Evolutionary conservation across 1,140 invertebrate genomes (phyloP), one percentile per base, ranked within the genome.

Genomic region (Drosophila nasuta): DNA sequence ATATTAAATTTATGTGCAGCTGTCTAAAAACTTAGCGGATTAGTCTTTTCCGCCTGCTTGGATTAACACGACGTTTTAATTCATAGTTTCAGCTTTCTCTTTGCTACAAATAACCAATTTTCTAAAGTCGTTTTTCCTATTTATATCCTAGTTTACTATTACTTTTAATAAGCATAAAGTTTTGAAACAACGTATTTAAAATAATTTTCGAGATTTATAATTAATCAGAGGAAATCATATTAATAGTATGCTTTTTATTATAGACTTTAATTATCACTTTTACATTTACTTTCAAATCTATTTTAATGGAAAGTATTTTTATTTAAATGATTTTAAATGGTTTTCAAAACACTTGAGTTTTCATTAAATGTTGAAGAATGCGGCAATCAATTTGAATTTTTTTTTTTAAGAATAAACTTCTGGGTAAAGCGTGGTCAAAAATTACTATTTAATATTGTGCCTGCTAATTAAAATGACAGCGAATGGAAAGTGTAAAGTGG

Each of bases 381-480:
- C 20, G 20, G 20, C 3, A 25, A 25, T 25, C 20, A 25, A 25
- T 25, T 25, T 25, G 20, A 25, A 33, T 33, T 33, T 33, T 33
- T 8, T 1, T 2, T 33, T 7, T 7, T 33, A 33, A 33, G 33
- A 38, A 38, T 38, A 10, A 1, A 8, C 0, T 38, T 38, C 35
- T 38, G 35, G 2, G 7, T 7, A 38, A 11, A 11, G 8, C 35
- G 10, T 10, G n/a, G 30, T 25, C 28, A 54, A 33, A 54, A 45
- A 71, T 70, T 48, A 65, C 59, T 60, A 60, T 66, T 60, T 67
- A 56, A 77, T 67, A 66, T 66, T 3, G 13, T 1, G 33, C 15
- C 1, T 6, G 10, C 28, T 73, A 73, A 73, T 73, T 73, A 66
- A 59, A 65, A 59, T 8, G 35, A 15, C 15, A 20, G 38, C 17